Percentiles rank a stretch among this genome's conserved stretches.
These are phyloP conservation scores for Volucella inanis DNA, from an alignment of 2,888 invertebrate genomes.

Conservation along the genomic window DNA sequence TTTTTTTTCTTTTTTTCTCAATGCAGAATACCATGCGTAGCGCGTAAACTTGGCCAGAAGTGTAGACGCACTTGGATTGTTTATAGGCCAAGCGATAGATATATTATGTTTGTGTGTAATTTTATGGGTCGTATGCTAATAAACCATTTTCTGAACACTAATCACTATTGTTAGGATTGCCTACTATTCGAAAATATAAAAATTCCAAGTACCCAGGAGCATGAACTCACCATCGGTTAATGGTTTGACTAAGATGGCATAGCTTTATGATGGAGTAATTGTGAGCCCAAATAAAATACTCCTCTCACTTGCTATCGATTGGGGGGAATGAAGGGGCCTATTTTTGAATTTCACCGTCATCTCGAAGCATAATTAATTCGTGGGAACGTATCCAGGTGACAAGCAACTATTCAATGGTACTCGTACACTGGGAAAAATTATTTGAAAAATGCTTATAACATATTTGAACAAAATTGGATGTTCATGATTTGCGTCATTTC, in stretches of 20 bases:
- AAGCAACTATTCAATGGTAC: neutral
- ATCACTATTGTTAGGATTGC: constrained; percentile 22
- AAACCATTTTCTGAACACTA: constrained; percentile 9
- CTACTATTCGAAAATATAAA: neutral
- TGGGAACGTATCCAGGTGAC: constrained; percentile 10
- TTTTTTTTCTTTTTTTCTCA: too few species aligned
- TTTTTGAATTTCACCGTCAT: constrained; percentile 14
- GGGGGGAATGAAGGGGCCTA: neutral
- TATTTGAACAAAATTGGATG: too few species aligned
- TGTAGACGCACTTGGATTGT: neutral
- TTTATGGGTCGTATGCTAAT: constrained; percentile 32
- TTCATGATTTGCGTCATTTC: too few species aligned
- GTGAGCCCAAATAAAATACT: too few species aligned
- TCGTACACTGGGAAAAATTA: constrained; percentile 25
- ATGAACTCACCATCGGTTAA: constrained; percentile 3
- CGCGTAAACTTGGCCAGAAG: constrained; percentile 20
- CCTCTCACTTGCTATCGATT: neutral
- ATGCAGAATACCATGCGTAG: constrained; percentile 7
- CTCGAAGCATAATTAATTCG: neutral
- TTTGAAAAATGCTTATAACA: neutral
- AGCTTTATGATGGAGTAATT: constrained; percentile 9
- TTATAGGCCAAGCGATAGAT: neutral
- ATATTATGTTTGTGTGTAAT: neutral
- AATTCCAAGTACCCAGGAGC: constrained; percentile 6
- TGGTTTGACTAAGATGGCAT: neutral